These are phyloP conservation scores for Polymixis flavicincta DNA, from an alignment of 2,888 invertebrate genomes.

Conservation along the genomic window DNA sequence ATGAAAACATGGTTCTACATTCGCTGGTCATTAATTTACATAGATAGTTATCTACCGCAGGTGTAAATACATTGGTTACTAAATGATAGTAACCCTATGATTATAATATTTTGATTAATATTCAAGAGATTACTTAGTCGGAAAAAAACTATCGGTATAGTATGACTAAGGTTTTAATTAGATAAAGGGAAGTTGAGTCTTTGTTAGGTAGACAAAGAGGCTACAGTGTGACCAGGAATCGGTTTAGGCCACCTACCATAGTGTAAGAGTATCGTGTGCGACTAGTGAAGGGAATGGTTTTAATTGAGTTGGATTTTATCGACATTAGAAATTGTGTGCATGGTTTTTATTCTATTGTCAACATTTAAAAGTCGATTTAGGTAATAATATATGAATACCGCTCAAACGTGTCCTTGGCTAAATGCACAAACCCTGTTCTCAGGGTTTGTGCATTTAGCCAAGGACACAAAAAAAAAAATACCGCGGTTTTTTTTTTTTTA, in stretches of 20 bases:
- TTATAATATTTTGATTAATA: slow-evolving; percentile 63
- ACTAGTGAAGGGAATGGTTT: slow-evolving; percentile 10
- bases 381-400: not conserved
- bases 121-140: slow-evolving; percentile 53
- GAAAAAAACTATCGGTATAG: slow-evolving; percentile 46
- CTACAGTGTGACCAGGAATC: slow-evolving; percentile 16
- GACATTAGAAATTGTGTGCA: not conserved
- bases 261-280: not conserved
- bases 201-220: slow-evolving; percentile 30
- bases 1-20: not conserved
- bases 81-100: slow-evolving; percentile 63
- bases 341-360: not conserved
- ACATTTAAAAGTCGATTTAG: not conserved
- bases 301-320: not conserved
- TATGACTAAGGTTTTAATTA: slow-evolving; percentile 54
- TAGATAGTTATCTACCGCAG: slow-evolving; percentile 65
- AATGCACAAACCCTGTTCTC: too few relatives aligned
- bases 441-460: too few relatives aligned
- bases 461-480: too few relatives aligned
- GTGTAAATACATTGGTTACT: slow-evolving; percentile 71
- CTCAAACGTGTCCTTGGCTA: too few relatives aligned
- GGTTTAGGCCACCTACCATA: not conserved
- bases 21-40: slow-evolving; percentile 59
- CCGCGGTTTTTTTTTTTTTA: not conserved
- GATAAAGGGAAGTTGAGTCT: slow-evolving; percentile 18